Evolutionary conservation across 2,888 invertebrate genomes (phyloP).

Genomic region (Heteromyza rotundicornis): DNA sequence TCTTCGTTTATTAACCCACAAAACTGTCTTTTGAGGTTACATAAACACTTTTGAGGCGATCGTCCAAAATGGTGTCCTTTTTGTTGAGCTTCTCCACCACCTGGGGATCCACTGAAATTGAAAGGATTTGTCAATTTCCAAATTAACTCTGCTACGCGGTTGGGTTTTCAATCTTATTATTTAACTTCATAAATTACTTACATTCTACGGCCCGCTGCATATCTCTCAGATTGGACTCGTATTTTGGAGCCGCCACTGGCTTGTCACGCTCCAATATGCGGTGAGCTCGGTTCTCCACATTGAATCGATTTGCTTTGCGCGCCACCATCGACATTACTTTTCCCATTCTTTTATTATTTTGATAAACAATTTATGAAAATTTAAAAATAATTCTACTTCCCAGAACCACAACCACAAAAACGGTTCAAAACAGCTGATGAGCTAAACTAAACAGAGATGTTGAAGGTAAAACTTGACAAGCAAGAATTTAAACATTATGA

Average conservation of each 20-base stretch:
- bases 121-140: neutral
- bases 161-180: too few species aligned
- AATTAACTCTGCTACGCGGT: neutral
- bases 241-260: conserved; percentile 72
- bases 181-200: conserved; percentile 35
- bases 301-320: conserved; percentile 71
- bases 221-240: conserved; percentile 68
- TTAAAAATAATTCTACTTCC: too few species aligned
- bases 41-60: conserved; percentile 74
- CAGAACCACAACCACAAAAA: too few species aligned
- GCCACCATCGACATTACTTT: conserved; percentile 68
- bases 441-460: too few species aligned
- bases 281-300: conserved; percentile 78
- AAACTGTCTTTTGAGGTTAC: conserved; percentile 71
- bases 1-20: conserved; percentile 60
- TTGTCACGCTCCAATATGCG: conserved; percentile 75
- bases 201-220: conserved; percentile 69
- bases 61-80: conserved; percentile 70
- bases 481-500: too few species aligned
- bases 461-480: too few species aligned
- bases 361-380: conserved; percentile 23
- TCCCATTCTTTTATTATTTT: conserved; percentile 66
- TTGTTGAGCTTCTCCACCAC: conserved; percentile 68
- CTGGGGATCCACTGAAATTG: conserved; percentile 65
- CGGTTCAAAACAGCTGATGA: too few species aligned